Evolutionary conservation across 2,113 vertebrate species (phyloP).

Genomic region (Syrmaticus mikado): DNA sequence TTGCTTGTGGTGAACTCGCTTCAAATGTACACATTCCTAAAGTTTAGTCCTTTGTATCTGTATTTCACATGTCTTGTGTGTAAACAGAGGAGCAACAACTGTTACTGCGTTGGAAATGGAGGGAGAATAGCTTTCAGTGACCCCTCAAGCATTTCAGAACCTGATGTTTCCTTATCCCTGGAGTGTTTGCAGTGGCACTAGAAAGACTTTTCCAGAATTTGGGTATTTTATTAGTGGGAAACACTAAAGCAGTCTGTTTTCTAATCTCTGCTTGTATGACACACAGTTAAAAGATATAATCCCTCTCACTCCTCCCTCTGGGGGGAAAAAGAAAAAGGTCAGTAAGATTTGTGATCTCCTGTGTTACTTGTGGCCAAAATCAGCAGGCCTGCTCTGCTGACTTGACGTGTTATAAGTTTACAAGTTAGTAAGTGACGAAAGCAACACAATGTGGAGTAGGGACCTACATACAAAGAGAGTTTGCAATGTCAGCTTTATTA

Average conservation of each 20-base stretch:
- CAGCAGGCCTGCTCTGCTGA: background rate
- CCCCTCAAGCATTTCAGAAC: background rate
- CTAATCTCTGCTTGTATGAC: background rate
- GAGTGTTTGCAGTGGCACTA: background rate
- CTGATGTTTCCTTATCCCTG: background rate
- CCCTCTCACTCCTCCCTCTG: background rate
- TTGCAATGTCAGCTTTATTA: conserved; percentile 17
- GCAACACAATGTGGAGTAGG: background rate
- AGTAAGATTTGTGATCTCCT: background rate
- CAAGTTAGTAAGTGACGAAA: background rate
- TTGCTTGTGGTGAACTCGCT: background rate
- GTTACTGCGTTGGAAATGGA: background rate
- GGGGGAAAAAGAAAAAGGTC: background rate
- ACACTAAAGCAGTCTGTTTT: background rate
- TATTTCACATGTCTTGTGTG: background rate
- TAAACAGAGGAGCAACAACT: background rate
- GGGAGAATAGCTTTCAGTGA: background rate
- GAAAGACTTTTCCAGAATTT: background rate
- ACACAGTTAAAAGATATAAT: background rate
- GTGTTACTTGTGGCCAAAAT: background rate
- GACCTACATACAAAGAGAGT: background rate
- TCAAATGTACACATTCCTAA: background rate
- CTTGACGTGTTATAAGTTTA: background rate
- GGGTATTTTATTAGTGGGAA: background rate
- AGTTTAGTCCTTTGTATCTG: background rate